A percentile compares a stretch with the other conserved stretches of the same genome.
phyloP scores from a whole-genome alignment of 2,888 invertebrate genomes.

The Melolontha melolontha region DNA sequence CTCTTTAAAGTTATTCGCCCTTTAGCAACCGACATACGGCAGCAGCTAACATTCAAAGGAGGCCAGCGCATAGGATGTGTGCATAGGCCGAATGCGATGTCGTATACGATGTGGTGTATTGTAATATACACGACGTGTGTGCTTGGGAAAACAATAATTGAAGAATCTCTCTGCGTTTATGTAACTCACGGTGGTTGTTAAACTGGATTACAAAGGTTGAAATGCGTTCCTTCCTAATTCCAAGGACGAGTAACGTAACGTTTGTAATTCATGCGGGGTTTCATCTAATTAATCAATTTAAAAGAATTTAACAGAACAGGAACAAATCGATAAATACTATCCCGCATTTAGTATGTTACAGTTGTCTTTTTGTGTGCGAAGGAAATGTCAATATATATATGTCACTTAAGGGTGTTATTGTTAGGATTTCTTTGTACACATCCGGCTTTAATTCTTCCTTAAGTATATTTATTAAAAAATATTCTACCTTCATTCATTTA shows the following conservation, averaged over 20 bases:
- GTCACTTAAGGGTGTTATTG: slow-evolving; percentile 4
- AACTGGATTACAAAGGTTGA: slow-evolving; percentile 31
- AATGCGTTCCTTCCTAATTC: slow-evolving; percentile 16
- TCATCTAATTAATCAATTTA: slow-evolving; percentile 39
- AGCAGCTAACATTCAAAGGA: neutral
- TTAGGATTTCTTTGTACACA: slow-evolving; percentile 13
- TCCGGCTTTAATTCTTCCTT: neutral
- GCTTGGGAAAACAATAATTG: neutral
- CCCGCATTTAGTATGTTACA: slow-evolving; percentile 3
- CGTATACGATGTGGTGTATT: neutral
- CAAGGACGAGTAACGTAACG: slow-evolving; percentile 21
- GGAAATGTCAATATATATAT: slow-evolving; percentile 10
- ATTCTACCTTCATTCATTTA: no score
- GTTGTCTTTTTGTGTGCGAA: neutral
- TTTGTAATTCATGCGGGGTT: slow-evolving; percentile 28
- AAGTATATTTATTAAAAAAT: no score
- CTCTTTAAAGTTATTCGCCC: slow-evolving; percentile 9
- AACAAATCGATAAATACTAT: slow-evolving; percentile 23
- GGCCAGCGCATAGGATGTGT: no score
- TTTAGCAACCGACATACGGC: neutral
- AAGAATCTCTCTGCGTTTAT: slow-evolving; percentile 10
- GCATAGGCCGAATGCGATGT: neutral
- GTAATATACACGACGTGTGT: neutral
- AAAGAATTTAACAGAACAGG: slow-evolving; percentile 14
- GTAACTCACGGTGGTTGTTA: neutral